These are phyloP conservation scores for Harpalus rubripes DNA, from an alignment of 2,888 invertebrate genomes.

Conservation along the genomic window DNA sequence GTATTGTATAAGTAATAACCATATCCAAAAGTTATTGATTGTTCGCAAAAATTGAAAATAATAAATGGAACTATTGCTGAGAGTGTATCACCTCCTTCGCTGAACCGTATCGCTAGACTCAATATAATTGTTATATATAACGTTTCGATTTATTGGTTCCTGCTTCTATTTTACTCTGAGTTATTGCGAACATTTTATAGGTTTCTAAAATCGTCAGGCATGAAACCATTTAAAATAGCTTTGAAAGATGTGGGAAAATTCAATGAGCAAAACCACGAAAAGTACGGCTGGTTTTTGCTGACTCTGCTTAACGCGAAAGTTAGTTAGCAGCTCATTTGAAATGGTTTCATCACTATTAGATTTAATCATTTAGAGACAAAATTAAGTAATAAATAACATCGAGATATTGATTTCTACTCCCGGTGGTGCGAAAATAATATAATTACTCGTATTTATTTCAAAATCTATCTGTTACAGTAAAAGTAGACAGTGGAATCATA, in stretches of 20 bases:
- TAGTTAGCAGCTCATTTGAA: slow-evolving; percentile 21
- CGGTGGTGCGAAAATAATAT: too few relatives aligned
- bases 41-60: not conserved
- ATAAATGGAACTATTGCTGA: not conserved
- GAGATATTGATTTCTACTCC: too few relatives aligned
- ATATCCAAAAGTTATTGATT: too few relatives aligned
- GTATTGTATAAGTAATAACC: too few relatives aligned
- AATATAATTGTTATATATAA: slow-evolving; percentile 1
- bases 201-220: slow-evolving; percentile 8
- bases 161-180: not conserved
- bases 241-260: slow-evolving; percentile 25
- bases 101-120: not conserved
- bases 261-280: slow-evolving; percentile 21
- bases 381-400: too few relatives aligned
- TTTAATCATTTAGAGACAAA: not conserved
- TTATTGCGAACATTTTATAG: slow-evolving; percentile 1
- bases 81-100: not conserved
- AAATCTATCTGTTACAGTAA: too few relatives aligned
- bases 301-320: slow-evolving; percentile 12
- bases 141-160: not conserved
- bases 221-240: slow-evolving; percentile 20
- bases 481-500: too few relatives aligned
- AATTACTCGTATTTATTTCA: too few relatives aligned
- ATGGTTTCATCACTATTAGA: slow-evolving; percentile 1
- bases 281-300: not conserved